phyloP scores from a whole-genome alignment of 2,113 vertebrate species.

The Rhodinocichla rosea region DNA sequence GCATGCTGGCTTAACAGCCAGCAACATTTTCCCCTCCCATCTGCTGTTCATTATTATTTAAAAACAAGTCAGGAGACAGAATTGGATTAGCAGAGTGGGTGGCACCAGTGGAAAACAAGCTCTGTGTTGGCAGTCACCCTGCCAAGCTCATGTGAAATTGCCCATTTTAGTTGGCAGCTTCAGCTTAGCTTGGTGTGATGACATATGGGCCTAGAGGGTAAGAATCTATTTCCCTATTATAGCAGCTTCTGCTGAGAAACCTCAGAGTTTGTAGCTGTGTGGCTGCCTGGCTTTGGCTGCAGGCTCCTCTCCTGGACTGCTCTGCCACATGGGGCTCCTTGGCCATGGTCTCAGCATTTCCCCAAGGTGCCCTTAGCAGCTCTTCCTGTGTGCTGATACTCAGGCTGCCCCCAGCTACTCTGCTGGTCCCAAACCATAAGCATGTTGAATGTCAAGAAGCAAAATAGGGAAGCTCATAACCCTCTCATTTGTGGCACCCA shows the following conservation, averaged over 20 bases:
- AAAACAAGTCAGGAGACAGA: constrained; percentile 42
- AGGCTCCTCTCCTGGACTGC: neutral
- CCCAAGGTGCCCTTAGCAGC: neutral
- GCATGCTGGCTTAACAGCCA: neutral
- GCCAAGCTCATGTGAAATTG: constrained; percentile 31
- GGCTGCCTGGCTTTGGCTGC: neutral
- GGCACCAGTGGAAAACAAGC: constrained; percentile 46
- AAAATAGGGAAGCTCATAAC: neutral
- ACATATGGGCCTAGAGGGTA: constrained; percentile 33
- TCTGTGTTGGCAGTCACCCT: constrained; percentile 14
- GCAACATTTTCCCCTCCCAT: constrained; percentile 31
- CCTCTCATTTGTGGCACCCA: neutral
- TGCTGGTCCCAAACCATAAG: neutral
- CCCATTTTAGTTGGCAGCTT: constrained; percentile 31
- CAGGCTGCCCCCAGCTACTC: neutral
- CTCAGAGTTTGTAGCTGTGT: neutral
- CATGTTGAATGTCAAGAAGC: neutral
- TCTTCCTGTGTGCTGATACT: neutral
- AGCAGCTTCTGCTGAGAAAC: constrained; percentile 19
- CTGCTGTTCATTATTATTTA: constrained; percentile 50
- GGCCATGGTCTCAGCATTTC: accelerated
- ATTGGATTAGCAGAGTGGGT: constrained; percentile 51
- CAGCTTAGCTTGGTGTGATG: constrained; percentile 5
- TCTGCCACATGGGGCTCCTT: neutral
- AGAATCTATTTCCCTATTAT: constrained; percentile 44